Conservation (phyloP, 2,888 invertebrate genomes). For the Archips crataeganus region DNA sequence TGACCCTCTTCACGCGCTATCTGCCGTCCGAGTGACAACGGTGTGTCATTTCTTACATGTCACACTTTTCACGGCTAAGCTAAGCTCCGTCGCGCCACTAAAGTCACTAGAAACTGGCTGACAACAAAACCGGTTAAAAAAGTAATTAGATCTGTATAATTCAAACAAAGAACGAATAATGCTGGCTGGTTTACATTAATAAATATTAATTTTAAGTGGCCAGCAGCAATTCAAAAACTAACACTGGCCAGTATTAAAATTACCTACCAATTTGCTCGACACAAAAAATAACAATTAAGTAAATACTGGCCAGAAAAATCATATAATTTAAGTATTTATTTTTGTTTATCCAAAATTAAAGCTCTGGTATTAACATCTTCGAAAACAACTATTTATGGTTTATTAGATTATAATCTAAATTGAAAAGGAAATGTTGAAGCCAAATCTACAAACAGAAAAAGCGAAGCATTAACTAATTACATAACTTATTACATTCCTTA, state of each 20-base stretch:
- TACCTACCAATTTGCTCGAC: too few relatives aligned
- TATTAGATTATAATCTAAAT: too few relatives aligned
- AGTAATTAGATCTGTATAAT: neutral
- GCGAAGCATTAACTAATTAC: conserved; percentile 50
- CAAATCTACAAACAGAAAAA: conserved; percentile 12
- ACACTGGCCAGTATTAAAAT: neutral
- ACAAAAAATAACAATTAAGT: neutral
- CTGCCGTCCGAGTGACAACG: conserved; percentile 42
- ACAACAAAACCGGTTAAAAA: conserved; percentile 12
- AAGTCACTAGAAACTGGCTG: conserved; percentile 21
- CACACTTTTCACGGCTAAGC: conserved; percentile 46
- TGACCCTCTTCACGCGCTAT: conserved; percentile 42
- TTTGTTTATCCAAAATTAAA: too few relatives aligned
- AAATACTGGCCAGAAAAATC: neutral
- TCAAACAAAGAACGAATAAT: neutral
- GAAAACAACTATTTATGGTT: too few relatives aligned
- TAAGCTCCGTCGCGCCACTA: conserved; percentile 38
- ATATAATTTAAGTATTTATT: neutral
- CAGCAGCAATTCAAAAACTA: neutral
- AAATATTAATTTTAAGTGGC: neutral
- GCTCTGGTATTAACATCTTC: too few relatives aligned
- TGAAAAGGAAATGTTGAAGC: neutral
- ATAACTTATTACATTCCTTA: conserved; percentile 48
- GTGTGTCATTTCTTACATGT: conserved; percentile 52
- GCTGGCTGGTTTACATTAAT: neutral